Conservation (phyloP, 2,797 vertebrate genomes). For the Tenualosa ilisha region DNA sequence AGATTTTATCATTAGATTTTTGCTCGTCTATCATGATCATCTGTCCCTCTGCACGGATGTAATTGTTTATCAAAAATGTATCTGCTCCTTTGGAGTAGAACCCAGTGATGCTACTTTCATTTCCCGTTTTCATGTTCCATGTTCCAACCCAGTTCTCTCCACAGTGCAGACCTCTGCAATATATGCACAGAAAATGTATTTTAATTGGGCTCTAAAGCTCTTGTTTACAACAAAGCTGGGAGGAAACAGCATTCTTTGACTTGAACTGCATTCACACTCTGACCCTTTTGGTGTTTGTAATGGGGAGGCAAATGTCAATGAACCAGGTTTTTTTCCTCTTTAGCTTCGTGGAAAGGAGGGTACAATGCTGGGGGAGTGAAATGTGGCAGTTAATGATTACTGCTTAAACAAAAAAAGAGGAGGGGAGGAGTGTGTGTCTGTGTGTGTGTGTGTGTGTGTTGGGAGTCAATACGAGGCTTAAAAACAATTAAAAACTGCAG, state of each 20-base stretch:
- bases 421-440: conserved; percentile 36
- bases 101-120: no score
- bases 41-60: background rate
- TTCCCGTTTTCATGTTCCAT: no score
- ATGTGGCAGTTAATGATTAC: conserved; percentile 46
- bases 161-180: background rate
- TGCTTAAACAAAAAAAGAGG: background rate
- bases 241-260: background rate
- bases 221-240: background rate
- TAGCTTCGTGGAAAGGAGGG: conserved; percentile 52
- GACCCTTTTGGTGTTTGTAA: conserved; percentile 52
- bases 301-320: conserved; percentile 61
- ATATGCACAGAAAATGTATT: background rate
- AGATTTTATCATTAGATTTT: background rate
- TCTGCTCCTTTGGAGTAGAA: no score
- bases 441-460: conserved; percentile 24
- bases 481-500: conserved; percentile 60
- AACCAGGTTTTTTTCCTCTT: conserved; percentile 56
- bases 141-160: background rate
- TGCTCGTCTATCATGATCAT: background rate
- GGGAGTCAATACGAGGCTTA: conserved; percentile 63
- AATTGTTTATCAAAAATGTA: no score
- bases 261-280: background rate
- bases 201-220: background rate
- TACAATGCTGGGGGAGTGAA: conserved; percentile 33